Evolutionary conservation across 2,113 vertebrate species (phyloP).

Genomic region (Butorides virescens): DNA sequence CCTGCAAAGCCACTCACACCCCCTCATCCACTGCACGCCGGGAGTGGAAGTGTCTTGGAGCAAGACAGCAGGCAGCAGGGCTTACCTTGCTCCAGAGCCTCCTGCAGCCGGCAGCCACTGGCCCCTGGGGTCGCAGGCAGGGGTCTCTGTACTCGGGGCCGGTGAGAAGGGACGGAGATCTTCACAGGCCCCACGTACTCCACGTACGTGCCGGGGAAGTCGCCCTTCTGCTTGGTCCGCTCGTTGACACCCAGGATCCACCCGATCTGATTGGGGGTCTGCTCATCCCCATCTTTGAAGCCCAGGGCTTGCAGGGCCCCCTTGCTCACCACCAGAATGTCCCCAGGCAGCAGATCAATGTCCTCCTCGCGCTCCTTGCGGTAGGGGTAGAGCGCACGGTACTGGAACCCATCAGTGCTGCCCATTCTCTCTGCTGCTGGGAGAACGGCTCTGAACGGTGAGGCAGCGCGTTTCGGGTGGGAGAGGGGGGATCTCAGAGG

Average conservation of each 20-base stretch:
- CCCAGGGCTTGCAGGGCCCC: slow-evolving; percentile 84
- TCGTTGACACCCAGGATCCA: slow-evolving; percentile 94
- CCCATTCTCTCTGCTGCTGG: slow-evolving; percentile 43
- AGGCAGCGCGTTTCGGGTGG: not conserved
- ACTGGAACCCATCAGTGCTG: slow-evolving; percentile 87
- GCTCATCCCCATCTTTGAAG: slow-evolving; percentile 84
- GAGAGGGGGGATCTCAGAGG: not conserved
- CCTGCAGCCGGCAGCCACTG: slow-evolving; percentile 34
- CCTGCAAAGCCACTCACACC: not conserved
- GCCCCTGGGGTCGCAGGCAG: slow-evolving; percentile 82
- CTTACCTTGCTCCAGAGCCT: slow-evolving; percentile 77
- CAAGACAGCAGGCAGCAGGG: not conserved
- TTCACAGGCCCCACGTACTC: slow-evolving; percentile 87
- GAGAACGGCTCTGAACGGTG: not conserved
- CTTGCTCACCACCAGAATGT: slow-evolving; percentile 88
- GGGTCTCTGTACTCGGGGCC: slow-evolving; percentile 85
- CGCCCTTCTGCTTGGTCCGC: slow-evolving; percentile 89
- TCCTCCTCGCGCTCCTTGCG: slow-evolving; percentile 90
- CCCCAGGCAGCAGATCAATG: slow-evolving; percentile 87
- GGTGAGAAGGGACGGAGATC: slow-evolving; percentile 79
- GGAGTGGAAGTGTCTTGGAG: not conserved
- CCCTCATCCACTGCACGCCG: accelerated
- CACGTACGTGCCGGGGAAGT: slow-evolving; percentile 93
- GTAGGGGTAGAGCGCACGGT: slow-evolving; percentile 86
- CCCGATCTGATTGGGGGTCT: slow-evolving; percentile 83